Conservation (phyloP, 2,797 vertebrate genomes). For the Lindbergichthys nudifrons region DNA sequence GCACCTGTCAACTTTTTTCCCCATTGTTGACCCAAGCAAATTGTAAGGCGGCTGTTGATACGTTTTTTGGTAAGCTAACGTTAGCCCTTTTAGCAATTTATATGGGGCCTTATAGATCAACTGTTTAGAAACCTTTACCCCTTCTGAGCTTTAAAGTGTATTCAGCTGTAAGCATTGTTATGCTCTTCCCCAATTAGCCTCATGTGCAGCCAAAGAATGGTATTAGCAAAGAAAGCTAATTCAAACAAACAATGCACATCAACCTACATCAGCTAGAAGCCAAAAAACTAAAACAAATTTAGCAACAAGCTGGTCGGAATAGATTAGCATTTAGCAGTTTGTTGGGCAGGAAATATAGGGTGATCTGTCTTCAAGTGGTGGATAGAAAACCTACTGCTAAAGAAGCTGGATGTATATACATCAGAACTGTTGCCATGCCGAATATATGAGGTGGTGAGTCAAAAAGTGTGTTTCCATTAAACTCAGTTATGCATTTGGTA, state of each 20-base stretch:
- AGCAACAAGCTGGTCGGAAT: background rate
- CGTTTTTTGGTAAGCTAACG: no score
- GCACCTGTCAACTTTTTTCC: no score
- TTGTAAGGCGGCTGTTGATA: no score
- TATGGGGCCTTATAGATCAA: no score
- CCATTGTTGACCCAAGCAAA: no score
- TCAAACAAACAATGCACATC: background rate
- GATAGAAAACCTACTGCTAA: background rate
- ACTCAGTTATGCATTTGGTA: conserved; percentile 5
- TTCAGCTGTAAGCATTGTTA: no score
- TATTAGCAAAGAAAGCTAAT: background rate
- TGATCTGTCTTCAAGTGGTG: no score
- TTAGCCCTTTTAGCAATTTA: no score
- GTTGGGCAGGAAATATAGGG: no score
- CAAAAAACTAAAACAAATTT: background rate
- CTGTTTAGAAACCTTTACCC: no score
- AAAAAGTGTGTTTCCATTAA: conserved; percentile 1
- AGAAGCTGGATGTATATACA: background rate
- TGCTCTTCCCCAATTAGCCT: background rate
- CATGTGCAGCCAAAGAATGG: background rate
- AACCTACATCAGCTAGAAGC: background rate
- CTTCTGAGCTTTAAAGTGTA: background rate
- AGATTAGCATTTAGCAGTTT: background rate
- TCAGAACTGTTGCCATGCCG: no score
- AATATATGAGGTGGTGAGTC: background rate